A percentile compares a stretch with the other conserved stretches of the same genome.
phyloP scores from a whole-genome alignment of 2,888 invertebrate genomes.

The Dryocosmus kuriphilus region DNA sequence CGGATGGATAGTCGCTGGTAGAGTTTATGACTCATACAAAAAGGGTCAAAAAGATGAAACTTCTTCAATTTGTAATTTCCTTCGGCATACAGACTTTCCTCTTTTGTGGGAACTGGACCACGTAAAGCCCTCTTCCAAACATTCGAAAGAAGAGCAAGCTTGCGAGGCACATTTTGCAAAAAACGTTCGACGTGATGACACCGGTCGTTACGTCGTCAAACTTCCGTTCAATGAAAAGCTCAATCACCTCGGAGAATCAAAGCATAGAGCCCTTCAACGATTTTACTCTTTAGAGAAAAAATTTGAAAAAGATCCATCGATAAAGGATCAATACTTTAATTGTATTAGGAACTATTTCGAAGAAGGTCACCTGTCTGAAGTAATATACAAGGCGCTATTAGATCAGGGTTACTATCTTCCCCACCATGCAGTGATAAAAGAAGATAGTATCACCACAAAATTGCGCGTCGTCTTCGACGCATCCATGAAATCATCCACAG shows the following conservation, averaged over 20 bases:
- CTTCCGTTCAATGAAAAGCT: background rate
- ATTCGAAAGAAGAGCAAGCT: too few relatives aligned
- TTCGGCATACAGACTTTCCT: too few relatives aligned
- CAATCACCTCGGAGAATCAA: constrained; percentile 54
- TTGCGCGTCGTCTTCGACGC: too few relatives aligned
- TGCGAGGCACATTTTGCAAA: too few relatives aligned
- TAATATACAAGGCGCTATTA: background rate
- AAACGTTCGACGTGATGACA: too few relatives aligned
- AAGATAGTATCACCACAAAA: too few relatives aligned
- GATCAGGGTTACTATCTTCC: constrained; percentile 54
- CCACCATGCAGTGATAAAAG: too few relatives aligned
- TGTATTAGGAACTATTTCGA: constrained; percentile 59
- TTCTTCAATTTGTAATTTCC: background rate
- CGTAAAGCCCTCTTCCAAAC: too few relatives aligned
- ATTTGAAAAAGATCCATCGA: constrained; percentile 41
- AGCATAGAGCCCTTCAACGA: constrained; percentile 49
- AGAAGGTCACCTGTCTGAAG: constrained; percentile 56
- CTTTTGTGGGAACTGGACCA: too few relatives aligned
- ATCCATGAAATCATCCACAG: too few relatives aligned
- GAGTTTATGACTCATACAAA: background rate
- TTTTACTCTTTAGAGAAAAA: constrained; percentile 56
- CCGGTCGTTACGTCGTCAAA: too few relatives aligned
- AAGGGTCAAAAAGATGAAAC: too few relatives aligned
- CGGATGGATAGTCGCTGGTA: constrained; percentile 45
- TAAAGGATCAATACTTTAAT: constrained; percentile 48